These are phyloP conservation scores for Nilaparvata lugens DNA, from an alignment of 1,140 invertebrate species.

Conservation along the genomic window DNA sequence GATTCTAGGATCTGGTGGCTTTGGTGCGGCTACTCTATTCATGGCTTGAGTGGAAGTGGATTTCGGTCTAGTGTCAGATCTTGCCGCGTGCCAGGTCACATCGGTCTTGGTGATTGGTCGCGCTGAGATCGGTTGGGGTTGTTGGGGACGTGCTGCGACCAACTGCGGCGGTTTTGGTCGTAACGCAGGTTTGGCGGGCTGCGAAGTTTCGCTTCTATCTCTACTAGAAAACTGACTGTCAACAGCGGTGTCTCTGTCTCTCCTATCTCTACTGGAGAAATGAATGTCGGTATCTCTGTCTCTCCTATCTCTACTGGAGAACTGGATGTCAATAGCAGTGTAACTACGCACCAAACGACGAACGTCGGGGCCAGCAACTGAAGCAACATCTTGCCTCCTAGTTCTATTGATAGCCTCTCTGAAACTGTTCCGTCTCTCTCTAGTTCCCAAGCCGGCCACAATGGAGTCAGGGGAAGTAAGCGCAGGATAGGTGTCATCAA, in stretches of 20 bases:
- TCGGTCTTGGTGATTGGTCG: too few relatives aligned
- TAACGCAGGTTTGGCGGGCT: constrained; percentile 2
- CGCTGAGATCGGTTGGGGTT: too few relatives aligned
- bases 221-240: neutral
- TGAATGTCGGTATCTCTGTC: constrained; percentile 1
- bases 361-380: neutral
- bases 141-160: too few relatives aligned
- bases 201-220: neutral
- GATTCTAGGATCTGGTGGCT: too few relatives aligned
- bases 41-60: too few relatives aligned
- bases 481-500: constrained; percentile 12
- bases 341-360: constrained; percentile 6
- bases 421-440: constrained; percentile 38
- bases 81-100: too few relatives aligned
- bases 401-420: constrained; percentile 34
- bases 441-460: constrained; percentile 29
- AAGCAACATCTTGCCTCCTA: neutral
- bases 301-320: neutral
- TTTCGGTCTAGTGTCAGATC: too few relatives aligned
- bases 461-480: constrained; percentile 17
- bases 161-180: constrained; percentile 6
- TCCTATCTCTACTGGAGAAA: too few relatives aligned
- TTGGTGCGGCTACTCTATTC: too few relatives aligned
- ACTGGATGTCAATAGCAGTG: neutral
- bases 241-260: constrained; percentile 4